Evolutionary conservation across 2,113 vertebrate genomes (phyloP).

Genomic region (Nannospalax galili): DNA sequence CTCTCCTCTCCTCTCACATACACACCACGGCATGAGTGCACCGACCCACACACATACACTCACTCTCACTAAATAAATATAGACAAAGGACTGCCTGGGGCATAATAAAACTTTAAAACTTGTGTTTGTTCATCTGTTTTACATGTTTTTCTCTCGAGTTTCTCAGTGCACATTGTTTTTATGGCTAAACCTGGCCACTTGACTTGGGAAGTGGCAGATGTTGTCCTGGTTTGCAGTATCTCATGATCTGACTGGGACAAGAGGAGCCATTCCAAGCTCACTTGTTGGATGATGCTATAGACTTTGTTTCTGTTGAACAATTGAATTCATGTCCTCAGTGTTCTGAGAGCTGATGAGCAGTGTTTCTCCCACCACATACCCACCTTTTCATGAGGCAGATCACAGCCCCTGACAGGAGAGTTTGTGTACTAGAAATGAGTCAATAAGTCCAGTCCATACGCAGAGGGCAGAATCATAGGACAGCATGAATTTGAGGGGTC

Average conservation of each 20-base stretch:
- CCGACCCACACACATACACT: too few species aligned
- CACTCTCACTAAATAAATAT: neutral
- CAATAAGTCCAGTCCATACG: neutral
- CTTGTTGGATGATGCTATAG: accelerated
- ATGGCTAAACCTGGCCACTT: neutral
- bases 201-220: neutral
- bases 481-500: neutral
- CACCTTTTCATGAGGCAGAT: neutral
- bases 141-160: neutral
- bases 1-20: neutral
- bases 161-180: neutral
- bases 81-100: neutral
- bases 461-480: accelerated
- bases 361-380: accelerated
- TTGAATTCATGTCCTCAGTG: neutral
- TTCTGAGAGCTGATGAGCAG: too few species aligned
- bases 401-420: neutral
- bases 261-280: neutral
- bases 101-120: neutral
- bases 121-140: neutral
- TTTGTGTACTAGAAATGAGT: neutral
- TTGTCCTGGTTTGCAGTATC: too few species aligned
- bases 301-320: neutral
- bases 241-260: neutral
- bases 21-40: neutral